Evolutionary conservation across 2,113 vertebrate species (phyloP), one percentile per base, ranked within the genome.

Genomic region (Neodontobutis hainanensis): DNA sequence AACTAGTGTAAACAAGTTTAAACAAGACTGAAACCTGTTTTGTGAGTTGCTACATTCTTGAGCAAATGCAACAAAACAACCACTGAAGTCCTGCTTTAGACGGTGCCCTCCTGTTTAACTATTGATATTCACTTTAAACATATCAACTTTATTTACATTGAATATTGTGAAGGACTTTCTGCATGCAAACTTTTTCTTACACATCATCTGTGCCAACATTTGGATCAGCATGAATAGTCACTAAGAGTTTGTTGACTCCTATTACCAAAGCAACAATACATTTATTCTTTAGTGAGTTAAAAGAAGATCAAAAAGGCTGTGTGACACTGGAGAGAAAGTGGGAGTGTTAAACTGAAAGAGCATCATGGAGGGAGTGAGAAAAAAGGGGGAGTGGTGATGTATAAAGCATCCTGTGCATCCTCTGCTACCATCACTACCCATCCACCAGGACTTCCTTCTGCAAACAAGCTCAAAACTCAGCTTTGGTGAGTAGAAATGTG

Each of bases 401-500:
- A 90, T 88, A 88, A 86, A 89, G 44, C 70, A 74, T 63, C 53
- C 12, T 15, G 52, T 59, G 60, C 73, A 58, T 4, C 43, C 51
- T 4, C 56, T 53, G 70, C 75, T 56, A 12, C 5, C 78, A 47
- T 73, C 77, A 81, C 67, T 70, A 2, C 71, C 49, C 64, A 70
- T 57, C 68, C 19, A 63, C 51, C 0, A 15, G 50, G 8, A 66
- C 65, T 12, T 6, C 67, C 68, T 46, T 42, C 16, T 11, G 14
- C 6, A 49, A 47, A 34, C 6, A 46, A 47, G 27, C 16, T 38
- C 56, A 11, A 6, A 63, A 47, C 67, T 51, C 78, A 61, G 10
- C 56, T 16, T 47, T 8, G 84, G 82, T 90, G 77, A 88, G 88
- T 88, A 53, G 3, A 70, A 74, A 3, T n/a, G 19, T 27, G 19